Percentiles rank a stretch among this genome's conserved stretches.
These are phyloP conservation scores for Drosophila mimica DNA, from an alignment of 2,888 invertebrate genomes.

Conservation along the genomic window DNA sequence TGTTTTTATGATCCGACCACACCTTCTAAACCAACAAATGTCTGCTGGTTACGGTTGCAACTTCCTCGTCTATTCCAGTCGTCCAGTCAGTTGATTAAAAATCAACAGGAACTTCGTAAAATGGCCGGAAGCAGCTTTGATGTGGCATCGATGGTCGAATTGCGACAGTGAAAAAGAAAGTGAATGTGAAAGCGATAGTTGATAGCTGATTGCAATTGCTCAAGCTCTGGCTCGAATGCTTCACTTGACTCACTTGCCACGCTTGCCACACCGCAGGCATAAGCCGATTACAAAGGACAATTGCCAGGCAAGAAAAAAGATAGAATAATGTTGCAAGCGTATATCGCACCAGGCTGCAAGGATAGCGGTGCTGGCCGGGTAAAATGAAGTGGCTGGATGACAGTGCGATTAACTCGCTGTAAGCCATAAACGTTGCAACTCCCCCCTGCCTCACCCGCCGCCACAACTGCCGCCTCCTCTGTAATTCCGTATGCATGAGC, in stretches of 20 bases:
- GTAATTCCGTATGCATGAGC: conserved; percentile 82
- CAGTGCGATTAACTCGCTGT: conserved; percentile 79
- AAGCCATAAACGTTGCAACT: conserved; percentile 73
- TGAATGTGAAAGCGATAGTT: conserved; percentile 5
- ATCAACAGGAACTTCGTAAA: conserved; percentile 56
- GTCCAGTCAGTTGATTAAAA: conserved; percentile 64
- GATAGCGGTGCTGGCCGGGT: conserved; percentile 28
- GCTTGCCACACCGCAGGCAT: conserved; percentile 20
- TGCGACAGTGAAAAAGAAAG: conserved; percentile 13
- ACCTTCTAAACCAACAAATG: conserved; percentile 49
- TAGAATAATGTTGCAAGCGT: conserved; percentile 19
- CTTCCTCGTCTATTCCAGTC: conserved; percentile 14
- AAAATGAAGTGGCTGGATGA: conserved; percentile 69
- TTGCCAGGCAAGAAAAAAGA: conserved; percentile 32
- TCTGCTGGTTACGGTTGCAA: background rate
- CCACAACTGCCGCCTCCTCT: conserved; percentile 25
- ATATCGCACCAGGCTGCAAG: conserved; percentile 29
- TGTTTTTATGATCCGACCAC: conserved; percentile 76
- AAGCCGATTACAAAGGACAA: conserved; percentile 67
- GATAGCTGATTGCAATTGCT: conserved; percentile 28
- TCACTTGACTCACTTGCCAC: conserved; percentile 26
- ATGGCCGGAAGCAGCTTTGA: conserved; percentile 43
- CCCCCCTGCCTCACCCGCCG: background rate
- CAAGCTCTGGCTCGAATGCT: conserved; percentile 33
- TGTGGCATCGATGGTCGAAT: conserved; percentile 1